A percentile compares a stretch with the other conserved stretches of the same genome.
These are phyloP conservation scores for Philypnodon macrostomus DNA, from an alignment of 2,797 vertebrate species.

Conservation along the genomic window DNA sequence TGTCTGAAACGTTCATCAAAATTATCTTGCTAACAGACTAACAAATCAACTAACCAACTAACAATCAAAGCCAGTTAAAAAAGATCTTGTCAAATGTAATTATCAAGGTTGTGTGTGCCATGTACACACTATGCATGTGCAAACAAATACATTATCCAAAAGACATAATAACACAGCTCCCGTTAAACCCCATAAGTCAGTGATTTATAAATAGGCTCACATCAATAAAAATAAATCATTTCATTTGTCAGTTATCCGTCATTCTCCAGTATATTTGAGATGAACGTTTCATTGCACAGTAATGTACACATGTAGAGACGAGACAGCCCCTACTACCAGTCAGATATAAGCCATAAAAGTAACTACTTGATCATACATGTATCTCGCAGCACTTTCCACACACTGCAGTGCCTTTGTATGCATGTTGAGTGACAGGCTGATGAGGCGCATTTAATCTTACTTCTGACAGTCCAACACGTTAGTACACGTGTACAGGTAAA, in stretches of 20 bases:
- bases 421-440: constrained; percentile 33
- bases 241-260: constrained; percentile 8
- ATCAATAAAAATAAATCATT: constrained; percentile 15
- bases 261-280: too few relatives aligned
- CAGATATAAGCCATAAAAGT: constrained; percentile 7
- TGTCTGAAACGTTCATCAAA: too few relatives aligned
- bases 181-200: too few relatives aligned
- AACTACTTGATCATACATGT: constrained; percentile 22
- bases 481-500: constrained; percentile 38
- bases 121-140: too few relatives aligned
- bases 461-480: constrained; percentile 20
- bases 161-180: too few relatives aligned
- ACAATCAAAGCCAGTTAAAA: too few relatives aligned
- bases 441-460: constrained; percentile 10
- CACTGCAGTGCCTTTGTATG: constrained; percentile 16
- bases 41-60: too few relatives aligned
- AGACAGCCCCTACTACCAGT: constrained; percentile 11
- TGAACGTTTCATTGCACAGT: constrained; percentile 5
- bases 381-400: constrained; percentile 24
- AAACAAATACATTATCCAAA: too few relatives aligned
- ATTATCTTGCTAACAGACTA: too few relatives aligned
- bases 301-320: neutral
- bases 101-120: too few relatives aligned
- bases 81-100: too few relatives aligned
- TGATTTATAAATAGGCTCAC: too few relatives aligned